Percentiles rank a stretch among this genome's conserved stretches.
Evolutionary conservation across 2,888 invertebrate species (phyloP).

Genomic region (Troides aeacus): DNA sequence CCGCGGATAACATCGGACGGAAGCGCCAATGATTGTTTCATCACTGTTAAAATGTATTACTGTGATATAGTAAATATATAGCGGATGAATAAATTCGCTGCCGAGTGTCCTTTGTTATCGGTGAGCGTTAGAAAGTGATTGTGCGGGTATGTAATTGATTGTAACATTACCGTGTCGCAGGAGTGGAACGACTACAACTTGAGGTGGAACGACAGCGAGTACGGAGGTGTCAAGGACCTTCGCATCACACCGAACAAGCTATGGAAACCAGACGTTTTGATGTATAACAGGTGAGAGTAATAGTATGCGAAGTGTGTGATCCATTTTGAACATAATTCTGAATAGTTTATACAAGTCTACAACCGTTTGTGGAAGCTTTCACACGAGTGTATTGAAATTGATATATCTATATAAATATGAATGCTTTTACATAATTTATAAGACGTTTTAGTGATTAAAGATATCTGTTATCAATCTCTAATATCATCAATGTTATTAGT

Average conservation of each 20-base stretch:
- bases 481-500: too few relatives aligned
- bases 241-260: constrained; percentile 96
- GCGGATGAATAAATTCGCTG: not conserved
- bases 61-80: not conserved
- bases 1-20: constrained; percentile 12
- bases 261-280: constrained; percentile 99
- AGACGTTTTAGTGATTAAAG: too few relatives aligned
- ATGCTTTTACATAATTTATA: too few relatives aligned
- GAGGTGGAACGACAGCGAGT: constrained; percentile 97
- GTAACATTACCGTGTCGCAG: constrained; percentile 69
- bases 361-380: too few relatives aligned
- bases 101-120: constrained; percentile 3
- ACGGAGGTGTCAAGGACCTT: constrained; percentile 95
- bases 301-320: not conserved
- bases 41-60: not conserved
- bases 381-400: too few relatives aligned
- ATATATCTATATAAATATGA: too few relatives aligned
- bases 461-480: too few relatives aligned
- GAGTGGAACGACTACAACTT: constrained; percentile 99
- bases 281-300: constrained; percentile 96
- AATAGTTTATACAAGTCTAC: too few relatives aligned
- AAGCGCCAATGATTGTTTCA: not conserved
- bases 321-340: too few relatives aligned
- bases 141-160: constrained; percentile 26
- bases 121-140: not conserved